Evolutionary conservation across 1,140 invertebrate genomes (phyloP).

Genomic region (Idris sp.): DNA sequence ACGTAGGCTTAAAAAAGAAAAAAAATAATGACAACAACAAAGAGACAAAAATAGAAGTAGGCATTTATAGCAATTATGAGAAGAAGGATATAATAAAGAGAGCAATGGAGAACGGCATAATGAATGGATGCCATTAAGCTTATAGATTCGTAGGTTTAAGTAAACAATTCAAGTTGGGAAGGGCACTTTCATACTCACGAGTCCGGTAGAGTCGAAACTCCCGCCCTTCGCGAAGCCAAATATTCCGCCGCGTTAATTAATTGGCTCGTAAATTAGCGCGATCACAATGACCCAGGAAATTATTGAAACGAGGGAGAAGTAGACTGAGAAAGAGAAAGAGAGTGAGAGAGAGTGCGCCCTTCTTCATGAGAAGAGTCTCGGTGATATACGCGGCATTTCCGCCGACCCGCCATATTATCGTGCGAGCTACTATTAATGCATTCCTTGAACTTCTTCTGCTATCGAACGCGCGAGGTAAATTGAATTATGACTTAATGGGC

Average conservation of each 20-base stretch:
- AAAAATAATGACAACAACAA: slow-evolving; percentile 39
- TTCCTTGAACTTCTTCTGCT: slow-evolving; percentile 61
- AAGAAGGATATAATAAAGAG: slow-evolving; percentile 34
- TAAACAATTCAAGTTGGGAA: slow-evolving; percentile 39
- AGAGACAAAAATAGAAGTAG: slow-evolving; percentile 9
- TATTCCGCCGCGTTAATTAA: slow-evolving; percentile 71
- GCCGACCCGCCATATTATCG: slow-evolving; percentile 43
- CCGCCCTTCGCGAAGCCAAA: slow-evolving; percentile 36
- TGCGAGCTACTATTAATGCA: slow-evolving; percentile 61
- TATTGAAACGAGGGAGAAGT: slow-evolving; percentile 50
- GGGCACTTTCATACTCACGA: slow-evolving; percentile 39
- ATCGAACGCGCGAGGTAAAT: slow-evolving; percentile 38
- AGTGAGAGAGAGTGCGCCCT: slow-evolving; percentile 11
- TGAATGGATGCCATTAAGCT: slow-evolving; percentile 50
- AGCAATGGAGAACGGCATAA: slow-evolving; percentile 19
- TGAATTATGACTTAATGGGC: slow-evolving; percentile 45
- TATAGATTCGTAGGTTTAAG: slow-evolving; percentile 57
- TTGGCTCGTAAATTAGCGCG: slow-evolving; percentile 75
- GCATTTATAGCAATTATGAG: slow-evolving; percentile 44
- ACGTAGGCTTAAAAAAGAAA: slow-evolving; percentile 16
- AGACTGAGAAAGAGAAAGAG: no score
- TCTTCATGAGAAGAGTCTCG: slow-evolving; percentile 66
- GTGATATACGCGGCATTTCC: slow-evolving; percentile 74
- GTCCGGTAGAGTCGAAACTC: slow-evolving; percentile 33
- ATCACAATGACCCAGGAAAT: slow-evolving; percentile 69